Base-by-base conservation (phyloP, 2,797 vertebrate species). In the Rallus crepitans region DNA sequence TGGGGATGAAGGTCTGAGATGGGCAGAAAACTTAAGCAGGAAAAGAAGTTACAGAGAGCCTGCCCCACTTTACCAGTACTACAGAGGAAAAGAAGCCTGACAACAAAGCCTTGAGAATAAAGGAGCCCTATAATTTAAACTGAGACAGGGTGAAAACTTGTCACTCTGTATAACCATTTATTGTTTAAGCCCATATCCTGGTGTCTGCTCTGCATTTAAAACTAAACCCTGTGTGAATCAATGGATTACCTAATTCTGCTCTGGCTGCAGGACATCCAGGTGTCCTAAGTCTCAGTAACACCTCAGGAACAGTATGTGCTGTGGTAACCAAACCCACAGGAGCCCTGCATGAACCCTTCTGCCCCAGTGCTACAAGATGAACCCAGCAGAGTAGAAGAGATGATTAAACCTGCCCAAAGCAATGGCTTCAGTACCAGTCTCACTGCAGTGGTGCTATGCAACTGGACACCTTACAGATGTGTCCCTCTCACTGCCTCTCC, bases 381-480 rank as follows among this genome's bases (percentile, higher is more conserved):
- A 78, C 12, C 37, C 63, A 72, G 42, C 37, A 52, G 40, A 0
- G 2, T 11, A 35, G 76, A 87, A 78, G 45, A 72, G 33, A 84
- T 3, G 2, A 12, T 17, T 23, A 42, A 48, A 69, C 11, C 7
- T 0, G 0, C 59, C 59, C n/a, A 59, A 55, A 85, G 78, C 70
- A 31, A 61, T 3, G 23, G 35, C 19, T 76, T 33, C 42, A 52
- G 30, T 8, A 72, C 11, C 31, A 68, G 31, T 39, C 31, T 60
- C 33, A 14, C 14, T 0, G 0, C 31, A 56, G 52, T 8, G 56
- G 4, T 3, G 15, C 12, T 9, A 2, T 37, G n/a, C 13, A 56
- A 21, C 66, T 1, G 1, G 15, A 25, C 23, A 42, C 16, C 60
- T 55, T 23, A 75, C 33, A 66, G 68, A 68, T 6, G 10, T 2